A percentile compares a stretch with the other conserved stretches of the same genome.
Evolutionary conservation across 2,797 vertebrate species (phyloP).

Genomic region (Pangasius djambal): DNA sequence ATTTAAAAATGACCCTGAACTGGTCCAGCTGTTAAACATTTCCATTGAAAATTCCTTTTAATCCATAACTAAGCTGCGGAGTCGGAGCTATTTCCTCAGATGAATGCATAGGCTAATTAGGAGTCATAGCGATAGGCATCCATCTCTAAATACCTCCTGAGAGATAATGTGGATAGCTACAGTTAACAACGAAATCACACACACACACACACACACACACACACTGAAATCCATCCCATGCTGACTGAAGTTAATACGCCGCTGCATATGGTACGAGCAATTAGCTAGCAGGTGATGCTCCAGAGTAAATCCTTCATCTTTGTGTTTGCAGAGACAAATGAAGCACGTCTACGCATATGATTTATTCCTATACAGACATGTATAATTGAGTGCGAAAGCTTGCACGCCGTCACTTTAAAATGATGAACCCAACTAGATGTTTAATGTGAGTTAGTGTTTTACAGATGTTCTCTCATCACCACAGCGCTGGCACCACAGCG

Average conservation of each 20-base stretch:
- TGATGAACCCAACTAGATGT: background rate
- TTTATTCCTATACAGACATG: background rate
- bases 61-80: conserved; percentile 26
- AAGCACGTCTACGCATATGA: background rate
- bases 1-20: background rate
- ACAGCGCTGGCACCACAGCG: background rate
- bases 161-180: conserved; percentile 34
- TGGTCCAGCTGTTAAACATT: conserved; percentile 3
- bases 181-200: conserved; percentile 21
- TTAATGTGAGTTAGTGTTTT: background rate
- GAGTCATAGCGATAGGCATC: conserved; percentile 32
- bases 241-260: conserved; percentile 25
- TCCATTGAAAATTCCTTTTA: conserved; percentile 46
- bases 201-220: background rate
- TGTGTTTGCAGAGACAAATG: conserved; percentile 12
- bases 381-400: background rate
- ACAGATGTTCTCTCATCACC: background rate
- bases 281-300: conserved; percentile 34
- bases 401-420: background rate
- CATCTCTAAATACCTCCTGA: conserved; percentile 27
- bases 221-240: background rate
- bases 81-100: background rate
- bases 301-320: conserved; percentile 15
- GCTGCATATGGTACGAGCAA: conserved; percentile 33
- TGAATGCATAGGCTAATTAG: conserved; percentile 37